A percentile compares a stretch with the other conserved stretches of the same genome.
phyloP scores from a whole-genome alignment of 2,797 vertebrate genomes.

The Malurus splendens region DNA sequence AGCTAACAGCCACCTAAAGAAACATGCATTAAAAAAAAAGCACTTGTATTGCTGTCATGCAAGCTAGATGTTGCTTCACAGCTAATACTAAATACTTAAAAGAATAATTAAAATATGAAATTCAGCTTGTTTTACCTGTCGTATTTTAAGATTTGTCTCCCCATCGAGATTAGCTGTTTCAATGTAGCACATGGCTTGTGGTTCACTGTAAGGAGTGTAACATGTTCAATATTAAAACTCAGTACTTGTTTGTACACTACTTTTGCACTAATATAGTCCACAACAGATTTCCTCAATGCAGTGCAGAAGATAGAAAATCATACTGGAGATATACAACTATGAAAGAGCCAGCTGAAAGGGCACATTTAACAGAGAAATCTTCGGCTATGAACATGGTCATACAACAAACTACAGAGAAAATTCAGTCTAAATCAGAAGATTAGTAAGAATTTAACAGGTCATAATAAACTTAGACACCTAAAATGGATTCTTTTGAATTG shows the following conservation, averaged over 20 bases:
- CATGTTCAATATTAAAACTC: neutral
- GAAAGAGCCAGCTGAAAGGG: neutral
- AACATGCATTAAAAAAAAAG: neutral
- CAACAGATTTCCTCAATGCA: neutral
- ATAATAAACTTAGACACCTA: neutral
- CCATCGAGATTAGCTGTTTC: slow-evolving; percentile 98
- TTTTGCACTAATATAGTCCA: neutral
- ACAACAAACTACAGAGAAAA: neutral
- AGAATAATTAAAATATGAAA: neutral
- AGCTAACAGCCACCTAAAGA: neutral
- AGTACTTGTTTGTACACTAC: neutral
- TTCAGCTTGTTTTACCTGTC: slow-evolving; percentile 79
- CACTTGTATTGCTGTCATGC: neutral
- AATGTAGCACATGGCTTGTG: slow-evolving; percentile 98
- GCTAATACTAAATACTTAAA: neutral
- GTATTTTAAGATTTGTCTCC: slow-evolving; percentile 97
- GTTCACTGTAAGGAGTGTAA: slow-evolving; percentile 78
- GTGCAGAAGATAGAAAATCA: neutral
- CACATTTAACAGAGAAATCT: neutral
- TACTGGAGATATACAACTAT: neutral
- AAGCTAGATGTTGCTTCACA: neutral
- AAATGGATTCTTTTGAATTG: neutral
- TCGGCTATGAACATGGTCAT: neutral
- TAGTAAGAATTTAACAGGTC: neutral
- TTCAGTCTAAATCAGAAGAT: neutral